phyloP scores from a whole-genome alignment of 2,797 vertebrate species.

The Kryptolebias ocellatus region DNA sequence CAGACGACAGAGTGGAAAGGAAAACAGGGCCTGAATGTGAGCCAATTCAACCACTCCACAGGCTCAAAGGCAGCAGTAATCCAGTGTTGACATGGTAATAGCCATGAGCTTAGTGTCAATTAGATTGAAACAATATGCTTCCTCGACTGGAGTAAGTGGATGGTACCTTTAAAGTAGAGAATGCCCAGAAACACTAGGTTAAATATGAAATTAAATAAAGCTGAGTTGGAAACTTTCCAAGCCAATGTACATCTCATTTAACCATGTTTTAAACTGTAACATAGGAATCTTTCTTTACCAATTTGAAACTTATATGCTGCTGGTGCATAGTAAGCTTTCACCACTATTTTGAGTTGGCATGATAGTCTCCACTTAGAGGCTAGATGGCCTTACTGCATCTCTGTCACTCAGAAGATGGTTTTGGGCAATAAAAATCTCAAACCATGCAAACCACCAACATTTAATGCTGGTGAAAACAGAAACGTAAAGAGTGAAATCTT shows the following conservation, averaged over 20 bases:
- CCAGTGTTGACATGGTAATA: constrained; percentile 84
- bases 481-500: constrained; percentile 83
- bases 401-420: constrained; percentile 65
- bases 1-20: constrained; percentile 77
- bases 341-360: constrained; percentile 45
- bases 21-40: constrained; percentile 80
- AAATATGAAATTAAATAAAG: constrained; percentile 47
- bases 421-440: constrained; percentile 72
- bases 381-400: constrained; percentile 72
- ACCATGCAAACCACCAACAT: constrained; percentile 75
- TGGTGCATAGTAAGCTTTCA: constrained; percentile 28
- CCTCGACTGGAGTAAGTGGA: constrained; percentile 77
- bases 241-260: constrained; percentile 5
- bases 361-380: constrained; percentile 60
- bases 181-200: constrained; percentile 37
- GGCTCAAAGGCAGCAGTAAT: constrained; percentile 82
- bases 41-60: constrained; percentile 80
- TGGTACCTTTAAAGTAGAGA: constrained; percentile 71
- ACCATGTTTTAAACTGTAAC: constrained; percentile 18
- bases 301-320: constrained; percentile 35
- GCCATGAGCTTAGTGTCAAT: constrained; percentile 83
- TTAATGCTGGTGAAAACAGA: constrained; percentile 77
- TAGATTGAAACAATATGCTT: constrained; percentile 83
- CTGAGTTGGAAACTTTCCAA: constrained; percentile 29
- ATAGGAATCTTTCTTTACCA: constrained; percentile 11